Base-by-base conservation (phyloP, 2,113 vertebrate genomes). In the Agelaius tricolor region DNA sequence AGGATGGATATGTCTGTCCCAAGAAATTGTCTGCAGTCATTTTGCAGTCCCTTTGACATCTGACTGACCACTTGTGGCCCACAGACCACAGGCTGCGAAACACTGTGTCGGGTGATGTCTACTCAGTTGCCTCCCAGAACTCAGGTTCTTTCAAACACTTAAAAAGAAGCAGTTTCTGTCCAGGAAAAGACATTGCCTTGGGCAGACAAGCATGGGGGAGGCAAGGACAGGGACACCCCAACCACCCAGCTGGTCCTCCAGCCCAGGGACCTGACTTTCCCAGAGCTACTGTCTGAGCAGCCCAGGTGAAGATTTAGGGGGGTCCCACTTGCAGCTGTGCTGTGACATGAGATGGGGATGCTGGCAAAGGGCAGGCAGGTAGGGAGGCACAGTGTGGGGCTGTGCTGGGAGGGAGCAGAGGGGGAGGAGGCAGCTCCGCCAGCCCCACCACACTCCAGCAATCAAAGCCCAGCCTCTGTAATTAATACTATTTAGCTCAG, bases 401-500 rank as follows among this genome's bases (percentile, higher is more conserved):
- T 78, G 63, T 4, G 13, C 49, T 66, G 76, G 73, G 49, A 91
- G 31, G 54, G 72, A 73, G 65, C 0, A 2, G 58, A 68, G 72
- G 46, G 80, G 81, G 85, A 96, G 89, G 58, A 59, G 39, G 39
- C 63, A 73, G 33, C 27, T 91, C 67, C 2, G 0, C 43, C 87
- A 95, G 75, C 84, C 84, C 82, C 92, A 95, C 90, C 94, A 96
- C 97, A 97, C 93, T 97, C 89, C 93, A 96, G 78, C 94, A 97
- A 96, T 96, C 97, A 97, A 97, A 97, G 97, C 63, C 76, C 90
- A 96, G 84, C 89, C 93, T 96, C 88, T 97, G 97, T 97, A 97
- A 97, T 97, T 97, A 97, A 97, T 96, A 97, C 96, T 97, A 94
- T 97, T 97, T 97, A 96, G 94, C 88, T 87, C 90, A 96, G 90